Evolutionary conservation across 2,797 vertebrate genomes (phyloP).

Genomic region (Gambelia wislizenii): DNA sequence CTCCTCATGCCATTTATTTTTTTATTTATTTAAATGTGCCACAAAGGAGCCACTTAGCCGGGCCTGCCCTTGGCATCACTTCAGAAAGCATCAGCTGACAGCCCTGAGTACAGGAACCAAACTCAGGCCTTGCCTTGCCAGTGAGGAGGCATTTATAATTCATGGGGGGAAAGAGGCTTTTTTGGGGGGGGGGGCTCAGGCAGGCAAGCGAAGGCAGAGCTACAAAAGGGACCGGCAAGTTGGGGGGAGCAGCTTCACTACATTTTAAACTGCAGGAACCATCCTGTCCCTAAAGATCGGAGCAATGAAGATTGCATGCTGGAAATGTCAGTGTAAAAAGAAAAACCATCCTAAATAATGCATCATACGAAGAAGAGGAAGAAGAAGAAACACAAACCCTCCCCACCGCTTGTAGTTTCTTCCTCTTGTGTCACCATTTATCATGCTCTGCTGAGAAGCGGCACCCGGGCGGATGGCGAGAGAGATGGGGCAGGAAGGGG

Average conservation of each 20-base stretch:
- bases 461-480: no score
- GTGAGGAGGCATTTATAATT: background rate
- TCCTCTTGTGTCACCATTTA: background rate
- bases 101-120: background rate
- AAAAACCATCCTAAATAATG: background rate
- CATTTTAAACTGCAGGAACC: background rate
- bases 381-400: background rate
- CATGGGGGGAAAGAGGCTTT: background rate
- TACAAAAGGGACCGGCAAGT: no score
- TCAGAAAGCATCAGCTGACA: background rate
- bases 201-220: no score
- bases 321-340: background rate
- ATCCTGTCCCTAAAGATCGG: no score
- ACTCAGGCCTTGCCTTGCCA: background rate
- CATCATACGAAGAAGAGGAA: background rate
- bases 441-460: background rate
- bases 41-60: conserved; percentile 1
- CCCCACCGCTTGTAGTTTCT: background rate
- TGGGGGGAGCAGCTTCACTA: background rate
- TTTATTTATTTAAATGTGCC: conserved; percentile 10
- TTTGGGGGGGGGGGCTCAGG: no score
- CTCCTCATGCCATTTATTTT: background rate
- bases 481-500: no score
- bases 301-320: background rate
- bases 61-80: background rate